Evolutionary conservation across 2,797 vertebrate genomes (phyloP), one percentile per base, ranked within the genome.

Genomic region (Semaprochilodus insignis): DNA sequence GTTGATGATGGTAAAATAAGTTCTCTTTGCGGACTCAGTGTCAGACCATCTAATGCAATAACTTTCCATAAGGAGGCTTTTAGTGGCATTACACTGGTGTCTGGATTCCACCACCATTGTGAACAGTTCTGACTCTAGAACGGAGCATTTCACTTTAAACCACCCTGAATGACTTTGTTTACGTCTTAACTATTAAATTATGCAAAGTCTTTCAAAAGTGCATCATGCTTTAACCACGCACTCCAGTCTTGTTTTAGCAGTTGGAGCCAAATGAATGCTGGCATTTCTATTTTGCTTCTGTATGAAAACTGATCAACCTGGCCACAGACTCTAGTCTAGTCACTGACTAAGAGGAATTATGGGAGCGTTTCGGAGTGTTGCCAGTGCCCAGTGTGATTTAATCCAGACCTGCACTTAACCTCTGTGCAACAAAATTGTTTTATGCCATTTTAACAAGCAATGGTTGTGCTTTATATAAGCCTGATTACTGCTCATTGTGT

Each of bases 381-480:
- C 59, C 59, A 60, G 2, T 60, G 13, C 44, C 8, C 44, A 48
- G 44, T 48, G 44, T 48, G n/a, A 60, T 14, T 14, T 60, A 59
- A 54, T 54, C 55, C 44, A 48, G 44, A 48, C 44, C 44, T 48
- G 44, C 44, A 59, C 55, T 59, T 59, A 59, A 21, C 19, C 6
- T 57, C 6, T 57, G 44, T 13, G 44, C 44, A 48, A 13, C 44
- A 48, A 48, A 77, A 65, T 21, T 15, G 44, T 65, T 65, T n/a
- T 65, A n/a, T 52, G 25, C 59, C 19, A 52, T 51, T 78, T 55
- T 67, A 36, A 67, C 63, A 55, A 67, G 48, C 59, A 60, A 60
- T 23, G n/a, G 13, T n/a, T 78, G 21, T 77, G 62, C 23, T 59
- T 60, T 14, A 60, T 23, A 34, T 57, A 55, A 48, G 40, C 19